Conservation (phyloP, 2,797 vertebrate genomes). For the Halcyon badia region DNA sequence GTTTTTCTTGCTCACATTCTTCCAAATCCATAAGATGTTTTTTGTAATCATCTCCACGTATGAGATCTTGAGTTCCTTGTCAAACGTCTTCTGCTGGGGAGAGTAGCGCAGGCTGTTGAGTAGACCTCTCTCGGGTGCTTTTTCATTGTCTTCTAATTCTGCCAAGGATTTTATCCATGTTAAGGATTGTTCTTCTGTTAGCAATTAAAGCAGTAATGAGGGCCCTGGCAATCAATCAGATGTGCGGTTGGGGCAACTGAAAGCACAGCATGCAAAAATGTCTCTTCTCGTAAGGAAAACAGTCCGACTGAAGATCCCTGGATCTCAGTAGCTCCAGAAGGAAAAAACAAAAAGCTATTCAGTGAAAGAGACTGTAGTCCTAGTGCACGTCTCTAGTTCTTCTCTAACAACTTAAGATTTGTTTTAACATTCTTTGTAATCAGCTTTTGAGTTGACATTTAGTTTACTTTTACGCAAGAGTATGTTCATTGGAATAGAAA, state of each 20-base stretch:
- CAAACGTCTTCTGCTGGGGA: neutral
- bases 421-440: neutral
- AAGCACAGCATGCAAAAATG: neutral
- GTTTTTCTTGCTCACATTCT: neutral
- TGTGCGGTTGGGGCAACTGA: neutral
- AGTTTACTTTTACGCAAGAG: neutral
- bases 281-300: neutral
- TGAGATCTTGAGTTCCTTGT: neutral
- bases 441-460: neutral
- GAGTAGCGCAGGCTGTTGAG: neutral
- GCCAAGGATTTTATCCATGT: neutral
- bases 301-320: neutral
- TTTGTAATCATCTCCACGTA: neutral
- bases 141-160: neutral
- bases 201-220: neutral
- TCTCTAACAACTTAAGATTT: neutral
- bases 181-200: neutral
- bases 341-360: neutral
- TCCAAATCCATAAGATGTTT: neutral
- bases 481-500: neutral
- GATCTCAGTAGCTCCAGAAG: neutral
- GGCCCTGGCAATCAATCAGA: neutral
- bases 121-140: neutral
- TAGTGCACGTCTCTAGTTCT: neutral
- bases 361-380: neutral